These are phyloP conservation scores for Diplazon laetatorius DNA, from an alignment of 2,888 invertebrate species.

Conservation along the genomic window DNA sequence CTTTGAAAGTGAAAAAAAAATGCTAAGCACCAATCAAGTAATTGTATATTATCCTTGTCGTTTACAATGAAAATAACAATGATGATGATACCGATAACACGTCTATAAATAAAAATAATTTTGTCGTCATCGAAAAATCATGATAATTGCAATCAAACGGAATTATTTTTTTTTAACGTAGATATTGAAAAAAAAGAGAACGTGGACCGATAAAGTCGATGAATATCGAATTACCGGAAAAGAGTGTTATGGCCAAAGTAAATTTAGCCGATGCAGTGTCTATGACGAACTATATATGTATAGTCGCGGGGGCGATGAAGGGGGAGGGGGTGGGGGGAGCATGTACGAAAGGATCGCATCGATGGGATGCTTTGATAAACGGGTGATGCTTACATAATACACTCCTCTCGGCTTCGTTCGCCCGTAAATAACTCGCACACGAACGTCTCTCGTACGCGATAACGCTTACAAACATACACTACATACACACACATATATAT, in stretches of 20 bases:
- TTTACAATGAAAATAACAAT: too few species aligned
- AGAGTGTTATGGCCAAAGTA: neutral
- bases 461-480: too few species aligned
- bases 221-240: too few species aligned
- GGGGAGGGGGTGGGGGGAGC: neutral
- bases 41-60: too few species aligned
- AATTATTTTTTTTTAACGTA: too few species aligned
- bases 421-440: slow-evolving; percentile 68
- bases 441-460: slow-evolving; percentile 40
- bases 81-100: too few species aligned
- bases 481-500: slow-evolving; percentile 4
- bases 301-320: slow-evolving; percentile 1
- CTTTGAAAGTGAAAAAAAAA: too few species aligned
- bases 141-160: too few species aligned
- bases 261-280: neutral
- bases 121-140: too few species aligned
- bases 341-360: slow-evolving; percentile 36
- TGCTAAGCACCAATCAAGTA: too few species aligned
- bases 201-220: neutral
- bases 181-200: too few species aligned
- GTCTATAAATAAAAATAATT: too few species aligned
- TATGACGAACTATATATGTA: neutral
- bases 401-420: slow-evolving; percentile 47
- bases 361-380: slow-evolving; percentile 49
- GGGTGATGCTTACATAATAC: slow-evolving; percentile 43